Base-by-base conservation (phyloP, 2,113 vertebrate species). In the Agapornis roseicollis region DNA sequence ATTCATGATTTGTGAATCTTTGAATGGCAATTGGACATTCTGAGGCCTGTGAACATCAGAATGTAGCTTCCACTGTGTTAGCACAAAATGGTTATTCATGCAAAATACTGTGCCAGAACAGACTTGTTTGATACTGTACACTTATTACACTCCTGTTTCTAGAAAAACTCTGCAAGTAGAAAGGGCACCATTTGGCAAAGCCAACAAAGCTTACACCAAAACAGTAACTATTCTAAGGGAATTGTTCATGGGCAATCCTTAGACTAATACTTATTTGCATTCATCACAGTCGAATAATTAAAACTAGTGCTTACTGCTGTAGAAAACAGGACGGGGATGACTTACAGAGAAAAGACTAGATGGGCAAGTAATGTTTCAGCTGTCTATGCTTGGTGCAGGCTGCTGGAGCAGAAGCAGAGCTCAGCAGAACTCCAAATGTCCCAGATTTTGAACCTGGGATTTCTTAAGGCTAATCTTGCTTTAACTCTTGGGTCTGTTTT, bases 1-100 rank as follows among this genome's bases (percentile, higher is more conserved):
- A 93, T 47, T 92, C 85, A 90, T 84, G 93, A 90, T 96, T 96
- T 95, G 92, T 83, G 87, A 87, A 87, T 93, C 96, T 87, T 93
- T 93, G 86, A 92, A 69, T 87, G 94, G 58, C 88, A 96, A 58
- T 61, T 81, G 96, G 86, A 70, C 73, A 90, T 90, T 95, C 77
- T 93, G 90, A 92, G 86, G 94, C 88, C 66, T 94, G 70, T 85
- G 90, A 97, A 93, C 84, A n/a, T 14, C 55, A n/a, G 55, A n/a
- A 58, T 7, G 0, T 8, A 70, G 58, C 61, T 92, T 90, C 70
- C 77, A 86, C 3, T 4, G 46, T 76, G 42, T 79, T 90, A 86
- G 77, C 83, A 92, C 73, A 93, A 70, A 87, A 93, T 79, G 52
- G 70, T 94, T 96, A 76, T 89, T 96, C 96, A 94, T 35, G 76